Conservation (phyloP, 2,888 invertebrate species). For the Drosophila bunnanda region DNA sequence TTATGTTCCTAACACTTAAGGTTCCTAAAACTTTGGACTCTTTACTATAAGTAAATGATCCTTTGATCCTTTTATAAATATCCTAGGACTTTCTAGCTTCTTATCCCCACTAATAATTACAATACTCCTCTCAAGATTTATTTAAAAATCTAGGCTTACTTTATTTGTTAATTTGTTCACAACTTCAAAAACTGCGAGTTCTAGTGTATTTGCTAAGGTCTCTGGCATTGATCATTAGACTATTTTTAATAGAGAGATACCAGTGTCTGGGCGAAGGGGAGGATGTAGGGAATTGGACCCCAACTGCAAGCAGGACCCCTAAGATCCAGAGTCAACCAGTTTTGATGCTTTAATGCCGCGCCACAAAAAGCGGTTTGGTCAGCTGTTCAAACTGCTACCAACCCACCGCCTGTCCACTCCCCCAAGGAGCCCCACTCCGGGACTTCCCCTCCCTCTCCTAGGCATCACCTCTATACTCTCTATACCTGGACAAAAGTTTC, state of each 20-base stretch:
- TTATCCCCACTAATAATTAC: not conserved
- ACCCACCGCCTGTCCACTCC: slow-evolving; percentile 38
- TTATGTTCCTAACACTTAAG: too few species aligned
- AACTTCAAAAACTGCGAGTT: too few species aligned
- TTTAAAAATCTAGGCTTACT: not conserved
- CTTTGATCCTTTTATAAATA: not conserved
- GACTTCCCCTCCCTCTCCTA: not conserved
- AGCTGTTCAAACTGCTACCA: slow-evolving; percentile 61
- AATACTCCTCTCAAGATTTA: not conserved
- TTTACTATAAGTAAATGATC: not conserved
- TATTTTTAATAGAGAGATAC: slow-evolving; percentile 76
- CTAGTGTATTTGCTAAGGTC: slow-evolving; percentile 5
- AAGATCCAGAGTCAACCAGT: slow-evolving; percentile 38
- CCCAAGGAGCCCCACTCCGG: slow-evolving; percentile 24
- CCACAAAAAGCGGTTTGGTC: slow-evolving; percentile 80
- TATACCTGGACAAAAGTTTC: slow-evolving; percentile 62
- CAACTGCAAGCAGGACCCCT: slow-evolving; percentile 28
- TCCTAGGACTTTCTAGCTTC: not conserved
- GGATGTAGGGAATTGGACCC: slow-evolving; percentile 46
- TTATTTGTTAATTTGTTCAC: too few species aligned
- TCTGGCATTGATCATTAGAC: slow-evolving; percentile 72
- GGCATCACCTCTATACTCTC: not conserved
- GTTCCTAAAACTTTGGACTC: not conserved
- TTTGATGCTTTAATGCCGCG: slow-evolving; percentile 51
- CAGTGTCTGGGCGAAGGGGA: slow-evolving; percentile 16